A percentile compares a stretch with the other conserved stretches of the same genome.
These are phyloP conservation scores for Papilio polyxenes DNA, from an alignment of 1,140 invertebrate species.

Conservation along the genomic window DNA sequence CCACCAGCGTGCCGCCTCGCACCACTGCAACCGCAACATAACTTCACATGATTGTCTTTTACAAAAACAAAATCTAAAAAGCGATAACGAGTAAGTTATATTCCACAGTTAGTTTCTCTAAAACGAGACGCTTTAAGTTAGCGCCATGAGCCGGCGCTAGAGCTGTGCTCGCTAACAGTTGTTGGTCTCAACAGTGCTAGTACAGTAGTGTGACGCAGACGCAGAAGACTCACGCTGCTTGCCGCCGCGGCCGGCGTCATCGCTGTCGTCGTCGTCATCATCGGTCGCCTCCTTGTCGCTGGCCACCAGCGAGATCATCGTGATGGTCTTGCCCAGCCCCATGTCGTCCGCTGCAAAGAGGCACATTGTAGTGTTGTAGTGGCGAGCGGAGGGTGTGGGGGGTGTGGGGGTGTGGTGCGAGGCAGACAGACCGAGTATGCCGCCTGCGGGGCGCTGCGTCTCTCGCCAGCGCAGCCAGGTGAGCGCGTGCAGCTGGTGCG, in stretches of 20 bases:
- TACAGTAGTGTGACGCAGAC: too few species aligned
- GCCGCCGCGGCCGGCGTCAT: conserved; percentile 44
- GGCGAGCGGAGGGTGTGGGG: too few species aligned
- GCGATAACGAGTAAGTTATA: too few species aligned
- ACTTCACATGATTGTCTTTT: background rate
- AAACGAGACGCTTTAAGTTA: too few species aligned
- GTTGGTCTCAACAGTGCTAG: too few species aligned
- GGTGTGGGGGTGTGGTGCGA: background rate
- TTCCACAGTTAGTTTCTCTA: too few species aligned
- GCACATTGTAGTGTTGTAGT: too few species aligned
- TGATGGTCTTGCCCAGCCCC: conserved; percentile 96
- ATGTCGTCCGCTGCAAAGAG: conserved; percentile 92
- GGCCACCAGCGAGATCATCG: conserved; percentile 92
- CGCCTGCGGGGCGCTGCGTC: conserved; percentile 89
- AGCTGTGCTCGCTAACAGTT: too few species aligned
- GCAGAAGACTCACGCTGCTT: conserved; percentile 42
- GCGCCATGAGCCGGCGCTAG: too few species aligned
- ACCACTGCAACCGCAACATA: conserved; percentile 56
- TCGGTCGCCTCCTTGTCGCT: conserved; percentile 71
- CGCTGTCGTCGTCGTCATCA: conserved; percentile 64
- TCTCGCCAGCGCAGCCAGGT: conserved; percentile 96
- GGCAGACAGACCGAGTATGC: conserved; percentile 81
- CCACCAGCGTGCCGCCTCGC: conserved; percentile 89
- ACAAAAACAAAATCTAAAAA: background rate
- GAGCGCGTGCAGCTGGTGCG: conserved; percentile 93